Evolutionary conservation across 2,888 invertebrate species (phyloP), one percentile per base, ranked within the genome.

Genomic region (Glyphotaelius pellucidus): DNA sequence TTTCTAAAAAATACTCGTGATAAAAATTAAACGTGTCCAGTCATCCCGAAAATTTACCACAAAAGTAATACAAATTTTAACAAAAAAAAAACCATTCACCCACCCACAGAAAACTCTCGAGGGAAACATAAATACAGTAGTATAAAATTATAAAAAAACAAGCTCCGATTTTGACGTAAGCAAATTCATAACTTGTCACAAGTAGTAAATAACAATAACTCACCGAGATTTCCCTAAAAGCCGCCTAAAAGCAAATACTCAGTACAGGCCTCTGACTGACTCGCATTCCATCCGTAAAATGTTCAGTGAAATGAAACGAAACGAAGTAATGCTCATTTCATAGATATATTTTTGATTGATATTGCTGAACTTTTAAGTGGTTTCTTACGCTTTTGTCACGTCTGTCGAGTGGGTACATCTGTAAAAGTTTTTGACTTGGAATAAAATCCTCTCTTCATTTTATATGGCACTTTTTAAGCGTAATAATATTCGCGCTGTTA

Each of bases 261-360:
- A 67, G n/a, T n/a, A 19, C 25, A 38, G 35, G 85, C 85, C 31
- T 4, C 12, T 38, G 86, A 86, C 42, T 12, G 42, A 25, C 25
- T 86, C 42, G 38, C 35, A 30, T 86, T n/a, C 35, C 86, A 86
- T 30, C 86, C 86, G 30, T 86, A 42, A 86, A 86, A 86, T 47
- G 86, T 86, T 86, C 38, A n/a, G 86, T 42, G 86, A 86, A 86
- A 86, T 86, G 86, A 86, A 42, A 86, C 86, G 90, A 67, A 90
- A 86, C n/a, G 67, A 67, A 67, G 25, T 67, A 84, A 38, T 67
- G 38, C 90, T 90, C 90, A 84, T 90, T 90, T 85, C 42, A 86
- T 85, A 90, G 52, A 90, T 90, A 90, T 90, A 52, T 90, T 90
- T 85, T 90, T 90, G 90, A 90, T 90, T 90, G 90, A 90, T 90